Base-by-base conservation (phyloP, 2,113 vertebrate genomes). In the Amazona guildingii region DNA sequence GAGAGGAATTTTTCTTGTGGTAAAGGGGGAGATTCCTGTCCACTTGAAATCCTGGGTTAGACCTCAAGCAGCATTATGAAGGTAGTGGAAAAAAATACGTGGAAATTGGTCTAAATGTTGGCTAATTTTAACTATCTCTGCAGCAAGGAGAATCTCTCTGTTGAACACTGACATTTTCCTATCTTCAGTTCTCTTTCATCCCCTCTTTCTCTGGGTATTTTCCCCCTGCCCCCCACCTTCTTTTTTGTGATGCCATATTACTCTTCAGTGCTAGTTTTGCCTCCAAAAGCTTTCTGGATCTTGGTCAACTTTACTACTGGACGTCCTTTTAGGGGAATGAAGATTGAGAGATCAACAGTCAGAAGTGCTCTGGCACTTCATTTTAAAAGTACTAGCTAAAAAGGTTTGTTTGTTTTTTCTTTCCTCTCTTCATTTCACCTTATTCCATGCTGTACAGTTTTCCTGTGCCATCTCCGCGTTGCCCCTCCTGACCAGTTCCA, bases 1-100 rank as follows among this genome's bases (percentile, higher is more conserved):
- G 55, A 20, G 35, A 0, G 49, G 95, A 82, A 92, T 82, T 94
- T 94, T 95, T 92, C 57, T 82, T 92, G 90, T 69, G 80, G 83
- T 69, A 31, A 82, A 57, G 27, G 51, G 64, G 90, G 86, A 91
- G 25, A 93, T 97, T 92, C 69, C 69, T 28, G 2, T 27, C 49
- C 87, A 44, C 1, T 4, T 82, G 76, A 91, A 94, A 54, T 81
- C 17, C 33, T 62, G 28, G 17, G 17, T 52, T 79, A 81, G 64
- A 81, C 43, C 44, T 83, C 67, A 59, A 68, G 57, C 28, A n/a
- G 28, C 23, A 37, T 3, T 57, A 5, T 31, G 44, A 72, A 75
- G 43, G 51, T 29, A 16, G 16, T 16, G 73, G 39, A 87, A 48
- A 0, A 43, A 84, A 69, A 84, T n/a, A 31, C 62, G 24, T 78